Conservation (phyloP, 2,888 invertebrate species). For the Crossocerus cetratus region DNA sequence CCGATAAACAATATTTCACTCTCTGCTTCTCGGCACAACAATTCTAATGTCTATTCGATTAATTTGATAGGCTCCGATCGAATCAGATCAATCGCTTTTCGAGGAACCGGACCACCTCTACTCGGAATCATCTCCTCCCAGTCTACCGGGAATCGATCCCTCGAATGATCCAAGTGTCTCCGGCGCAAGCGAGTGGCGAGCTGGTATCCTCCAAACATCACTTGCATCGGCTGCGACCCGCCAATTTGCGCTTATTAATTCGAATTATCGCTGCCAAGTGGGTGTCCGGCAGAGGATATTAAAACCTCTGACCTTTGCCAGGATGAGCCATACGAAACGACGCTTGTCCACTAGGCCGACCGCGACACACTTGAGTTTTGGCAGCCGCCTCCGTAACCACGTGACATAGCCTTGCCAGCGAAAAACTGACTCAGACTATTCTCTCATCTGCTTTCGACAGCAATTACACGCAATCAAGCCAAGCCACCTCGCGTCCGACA, state of each 20-base stretch:
- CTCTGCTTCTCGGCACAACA: no score
- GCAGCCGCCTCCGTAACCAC: no score
- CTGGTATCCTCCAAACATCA: conserved; percentile 39
- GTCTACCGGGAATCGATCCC: not conserved
- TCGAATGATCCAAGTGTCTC: not conserved
- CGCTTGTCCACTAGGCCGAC: conserved; percentile 3
- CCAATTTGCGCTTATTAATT: conserved; percentile 76
- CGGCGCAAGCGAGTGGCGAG: conserved; percentile 23
- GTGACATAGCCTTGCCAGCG: no score
- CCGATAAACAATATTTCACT: no score
- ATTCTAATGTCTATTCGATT: no score
- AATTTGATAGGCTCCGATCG: not conserved
- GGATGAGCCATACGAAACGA: conserved; percentile 53
- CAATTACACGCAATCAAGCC: no score
- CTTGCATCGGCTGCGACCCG: conserved; percentile 58
- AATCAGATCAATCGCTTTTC: not conserved
- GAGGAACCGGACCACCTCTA: not conserved
- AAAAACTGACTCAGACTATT: no score
- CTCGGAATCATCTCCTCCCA: not conserved
- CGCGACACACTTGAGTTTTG: not conserved
- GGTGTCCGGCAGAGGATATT: conserved; percentile 73
- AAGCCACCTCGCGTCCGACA: no score
- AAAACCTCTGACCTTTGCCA: conserved; percentile 70
- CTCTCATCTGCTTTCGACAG: no score
- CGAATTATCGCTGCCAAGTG: conserved; percentile 74